Evolutionary conservation across 2,888 invertebrate genomes (phyloP).

Genomic region (Altica lythri): DNA sequence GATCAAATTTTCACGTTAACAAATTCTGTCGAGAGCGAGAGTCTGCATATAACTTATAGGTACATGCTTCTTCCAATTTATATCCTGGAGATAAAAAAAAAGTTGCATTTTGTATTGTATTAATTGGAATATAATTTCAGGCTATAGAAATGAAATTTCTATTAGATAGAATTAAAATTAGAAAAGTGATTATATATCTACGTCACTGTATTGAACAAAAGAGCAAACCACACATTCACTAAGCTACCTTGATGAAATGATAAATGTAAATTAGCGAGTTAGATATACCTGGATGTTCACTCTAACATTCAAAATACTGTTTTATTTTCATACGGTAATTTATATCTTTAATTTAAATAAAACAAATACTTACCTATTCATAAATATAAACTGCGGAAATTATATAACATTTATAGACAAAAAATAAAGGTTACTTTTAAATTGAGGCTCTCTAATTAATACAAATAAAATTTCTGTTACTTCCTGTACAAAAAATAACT

Average conservation of each 20-base stretch:
- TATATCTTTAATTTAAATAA: constrained; percentile 10
- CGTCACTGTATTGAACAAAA: constrained; percentile 35
- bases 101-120: no score
- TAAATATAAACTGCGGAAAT: constrained; percentile 20
- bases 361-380: constrained; percentile 3
- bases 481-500: constrained; percentile 13
- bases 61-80: no score
- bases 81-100: no score
- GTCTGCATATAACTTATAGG: no score
- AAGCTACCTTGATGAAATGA: constrained; percentile 48
- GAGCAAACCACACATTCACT: constrained; percentile 48
- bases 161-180: no score
- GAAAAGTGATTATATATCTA: no score
- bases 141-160: no score
- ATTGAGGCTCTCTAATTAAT: constrained; percentile 16
- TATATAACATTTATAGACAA: constrained; percentile 25
- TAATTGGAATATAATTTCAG: no score
- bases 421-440: constrained; percentile 24
- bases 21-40: no score
- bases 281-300: constrained; percentile 27
- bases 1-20: no score
- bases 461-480: constrained; percentile 15
- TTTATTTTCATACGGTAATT: constrained; percentile 6
- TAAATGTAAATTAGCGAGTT: constrained; percentile 38
- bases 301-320: constrained; percentile 20